These are phyloP conservation scores for Poliocrania exsul DNA, from an alignment of 2,797 vertebrate genomes.

Conservation along the genomic window DNA sequence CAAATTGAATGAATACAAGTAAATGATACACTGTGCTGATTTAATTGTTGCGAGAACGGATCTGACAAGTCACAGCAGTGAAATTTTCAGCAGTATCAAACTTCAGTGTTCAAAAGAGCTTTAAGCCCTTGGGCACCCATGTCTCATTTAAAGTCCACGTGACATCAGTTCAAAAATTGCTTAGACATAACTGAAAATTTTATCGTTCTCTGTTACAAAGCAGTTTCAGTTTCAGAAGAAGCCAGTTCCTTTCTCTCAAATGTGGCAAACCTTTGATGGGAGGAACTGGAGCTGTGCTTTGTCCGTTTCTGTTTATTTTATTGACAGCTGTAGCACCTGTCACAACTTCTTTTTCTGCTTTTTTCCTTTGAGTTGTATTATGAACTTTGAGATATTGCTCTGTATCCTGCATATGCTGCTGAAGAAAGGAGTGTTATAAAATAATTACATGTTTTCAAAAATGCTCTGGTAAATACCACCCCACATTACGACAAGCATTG, in stretches of 20 bases:
- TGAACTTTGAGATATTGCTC: slow-evolving; percentile 62
- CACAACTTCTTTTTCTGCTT: slow-evolving; percentile 68
- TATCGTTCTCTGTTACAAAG: slow-evolving; percentile 10
- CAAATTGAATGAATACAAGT: neutral
- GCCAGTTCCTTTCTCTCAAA: slow-evolving; percentile 11
- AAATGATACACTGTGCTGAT: neutral
- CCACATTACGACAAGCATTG: slow-evolving; percentile 75
- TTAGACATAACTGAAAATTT: slow-evolving; percentile 15
- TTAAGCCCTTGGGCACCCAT: neutral
- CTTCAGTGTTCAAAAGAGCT: slow-evolving; percentile 19
- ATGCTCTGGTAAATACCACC: slow-evolving; percentile 77
- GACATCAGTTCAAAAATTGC: slow-evolving; percentile 8
- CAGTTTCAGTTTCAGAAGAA: neutral
- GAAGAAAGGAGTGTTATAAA: slow-evolving; percentile 77
- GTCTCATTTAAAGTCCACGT: neutral
- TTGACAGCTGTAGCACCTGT: slow-evolving; percentile 52
- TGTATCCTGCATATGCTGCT: slow-evolving; percentile 70
- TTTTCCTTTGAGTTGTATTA: slow-evolving; percentile 67
- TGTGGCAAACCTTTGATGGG: neutral
- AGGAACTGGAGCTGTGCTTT: slow-evolving; percentile 45
- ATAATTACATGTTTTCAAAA: slow-evolving; percentile 79
- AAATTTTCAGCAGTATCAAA: slow-evolving; percentile 31
- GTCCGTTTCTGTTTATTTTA: slow-evolving; percentile 47
- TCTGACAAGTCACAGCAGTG: slow-evolving; percentile 15
- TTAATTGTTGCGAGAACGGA: neutral